Conservation (phyloP, 2,797 vertebrate species). For the Amazonetta brasiliensis region DNA sequence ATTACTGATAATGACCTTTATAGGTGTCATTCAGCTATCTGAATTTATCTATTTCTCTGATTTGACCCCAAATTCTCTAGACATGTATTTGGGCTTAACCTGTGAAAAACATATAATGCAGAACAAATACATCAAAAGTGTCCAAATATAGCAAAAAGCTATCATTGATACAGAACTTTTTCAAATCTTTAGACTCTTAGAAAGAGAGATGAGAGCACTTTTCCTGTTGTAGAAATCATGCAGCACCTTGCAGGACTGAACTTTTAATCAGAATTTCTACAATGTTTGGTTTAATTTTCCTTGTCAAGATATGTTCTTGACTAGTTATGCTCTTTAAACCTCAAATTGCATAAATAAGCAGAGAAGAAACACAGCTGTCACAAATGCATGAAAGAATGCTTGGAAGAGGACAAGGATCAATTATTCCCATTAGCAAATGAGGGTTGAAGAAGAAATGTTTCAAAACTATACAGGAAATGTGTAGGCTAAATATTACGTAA, state of each 20-base stretch:
- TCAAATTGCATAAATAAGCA: slow-evolving; percentile 32
- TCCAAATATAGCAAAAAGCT: not conserved
- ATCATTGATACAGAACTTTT: not conserved
- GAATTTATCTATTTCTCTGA: not conserved
- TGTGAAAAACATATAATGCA: not conserved
- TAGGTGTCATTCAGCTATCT: not conserved
- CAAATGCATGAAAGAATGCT: not conserved
- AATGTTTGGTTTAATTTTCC: not conserved
- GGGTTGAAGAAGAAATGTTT: not conserved
- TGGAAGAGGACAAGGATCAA: not conserved
- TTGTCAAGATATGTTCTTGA: not conserved
- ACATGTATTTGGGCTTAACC: not conserved
- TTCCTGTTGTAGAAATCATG: not conserved
- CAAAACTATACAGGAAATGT: not conserved
- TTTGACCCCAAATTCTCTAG: not conserved
- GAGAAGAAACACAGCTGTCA: not conserved
- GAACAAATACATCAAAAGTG: not conserved
- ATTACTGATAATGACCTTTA: not conserved
- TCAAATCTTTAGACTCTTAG: not conserved
- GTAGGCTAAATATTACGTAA: not conserved
- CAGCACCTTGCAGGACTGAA: not conserved
- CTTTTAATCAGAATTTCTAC: not conserved
- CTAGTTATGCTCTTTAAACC: not conserved
- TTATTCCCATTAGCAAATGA: slow-evolving; percentile 45
- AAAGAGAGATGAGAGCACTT: not conserved